Percentiles rank a stretch among this genome's conserved stretches.
Conservation (phyloP, 30 jellyfish, hydroid and myxozoan genomes). For the Cassiopea andromeda region DNA sequence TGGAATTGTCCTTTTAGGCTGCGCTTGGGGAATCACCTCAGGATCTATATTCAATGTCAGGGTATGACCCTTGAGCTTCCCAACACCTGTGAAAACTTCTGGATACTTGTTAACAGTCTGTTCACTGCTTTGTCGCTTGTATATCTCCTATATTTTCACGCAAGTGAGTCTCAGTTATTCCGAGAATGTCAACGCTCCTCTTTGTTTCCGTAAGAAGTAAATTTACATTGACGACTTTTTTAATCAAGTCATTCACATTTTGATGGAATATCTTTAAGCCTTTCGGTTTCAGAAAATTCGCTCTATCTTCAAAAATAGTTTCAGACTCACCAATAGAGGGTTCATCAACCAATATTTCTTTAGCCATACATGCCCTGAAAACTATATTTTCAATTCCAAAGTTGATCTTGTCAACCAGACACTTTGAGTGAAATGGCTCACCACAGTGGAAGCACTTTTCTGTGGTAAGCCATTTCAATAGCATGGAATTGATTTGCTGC, state of each 20-base stretch:
- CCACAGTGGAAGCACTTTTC: conserved; percentile 6
- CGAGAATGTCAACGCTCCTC: conserved; percentile 11
- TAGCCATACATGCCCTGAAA: conserved; percentile 15
- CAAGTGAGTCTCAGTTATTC: conserved; percentile 18
- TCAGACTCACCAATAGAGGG: conserved; percentile 13
- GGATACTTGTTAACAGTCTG: too few relatives aligned
- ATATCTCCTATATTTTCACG: conserved; percentile 50
- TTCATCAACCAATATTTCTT: conserved; percentile 6
- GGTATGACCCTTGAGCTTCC: too few relatives aligned
- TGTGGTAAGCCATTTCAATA: background rate
- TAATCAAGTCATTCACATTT: conserved; percentile 15
- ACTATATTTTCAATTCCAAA: background rate
- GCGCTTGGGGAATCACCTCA: too few relatives aligned
- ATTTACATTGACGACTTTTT: conserved; percentile 16
- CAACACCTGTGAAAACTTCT: too few relatives aligned
- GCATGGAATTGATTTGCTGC: conserved; percentile 7
- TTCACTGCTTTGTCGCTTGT: too few relatives aligned
- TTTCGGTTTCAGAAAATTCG: conserved; percentile 27
- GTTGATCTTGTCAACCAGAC: conserved; percentile 8
- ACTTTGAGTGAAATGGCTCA: background rate
- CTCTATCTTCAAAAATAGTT: conserved; percentile 7
- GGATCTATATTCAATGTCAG: too few relatives aligned
- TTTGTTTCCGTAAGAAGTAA: conserved; percentile 30
- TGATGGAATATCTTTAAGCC: conserved; percentile 28
- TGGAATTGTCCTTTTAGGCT: conserved; percentile 20